phyloP scores from a whole-genome alignment of 2,888 invertebrate species.

The Litoditis marina region DNA sequence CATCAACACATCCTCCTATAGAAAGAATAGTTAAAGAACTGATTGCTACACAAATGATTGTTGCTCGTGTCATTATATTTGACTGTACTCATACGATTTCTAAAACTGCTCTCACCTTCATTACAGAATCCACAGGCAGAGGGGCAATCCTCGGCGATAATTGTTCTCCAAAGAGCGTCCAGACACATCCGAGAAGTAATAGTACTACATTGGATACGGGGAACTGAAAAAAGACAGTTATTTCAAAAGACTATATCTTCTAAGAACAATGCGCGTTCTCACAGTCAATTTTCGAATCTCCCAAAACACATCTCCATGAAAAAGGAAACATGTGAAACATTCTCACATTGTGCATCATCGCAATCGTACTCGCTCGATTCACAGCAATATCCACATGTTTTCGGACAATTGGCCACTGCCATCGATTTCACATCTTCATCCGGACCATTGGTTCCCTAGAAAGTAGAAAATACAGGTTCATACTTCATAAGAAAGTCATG shows the following conservation, averaged over 20 bases:
- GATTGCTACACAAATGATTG: too few species aligned
- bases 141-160: slow-evolving; percentile 8
- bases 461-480: too few species aligned
- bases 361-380: slow-evolving; percentile 2
- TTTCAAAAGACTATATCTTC: too few species aligned
- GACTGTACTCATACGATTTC: too few species aligned
- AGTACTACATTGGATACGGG: slow-evolving; percentile 8
- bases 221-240: slow-evolving; percentile 1
- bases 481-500: too few species aligned
- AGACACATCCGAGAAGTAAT: slow-evolving; percentile 3
- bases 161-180: slow-evolving; percentile 1
- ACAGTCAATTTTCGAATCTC: too few species aligned
- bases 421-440: slow-evolving; percentile 8
- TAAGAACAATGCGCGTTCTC: background rate
- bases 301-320: too few species aligned
- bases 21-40: too few species aligned
- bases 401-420: slow-evolving; percentile 8
- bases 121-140: slow-evolving; percentile 9
- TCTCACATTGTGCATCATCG: too few species aligned
- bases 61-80: too few species aligned
- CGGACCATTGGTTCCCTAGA: slow-evolving; percentile 2
- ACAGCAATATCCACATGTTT: slow-evolving; percentile 16
- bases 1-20: slow-evolving; percentile 12
- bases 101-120: too few species aligned
- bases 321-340: too few species aligned